A percentile compares a stretch with the other conserved stretches of the same genome.
Conservation (phyloP, 2,888 invertebrate genomes). For the Hemicrepidius hirtus region DNA sequence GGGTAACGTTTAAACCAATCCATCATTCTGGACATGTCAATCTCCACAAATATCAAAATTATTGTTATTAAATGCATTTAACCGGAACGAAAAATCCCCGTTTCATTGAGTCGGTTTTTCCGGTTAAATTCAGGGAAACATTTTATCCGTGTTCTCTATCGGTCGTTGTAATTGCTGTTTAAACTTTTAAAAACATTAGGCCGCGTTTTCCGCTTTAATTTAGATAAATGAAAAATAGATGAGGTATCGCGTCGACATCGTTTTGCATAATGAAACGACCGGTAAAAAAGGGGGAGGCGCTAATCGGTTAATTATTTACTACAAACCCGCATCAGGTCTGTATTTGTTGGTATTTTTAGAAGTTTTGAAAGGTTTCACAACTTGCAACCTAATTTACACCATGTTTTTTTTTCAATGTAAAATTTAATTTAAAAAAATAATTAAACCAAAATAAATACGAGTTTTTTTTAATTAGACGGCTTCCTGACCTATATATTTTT, state of each 20-base stretch:
- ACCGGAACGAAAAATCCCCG: neutral
- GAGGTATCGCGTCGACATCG: constrained; percentile 1
- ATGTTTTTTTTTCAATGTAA: too few relatives aligned
- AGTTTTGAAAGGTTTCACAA: neutral
- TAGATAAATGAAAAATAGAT: constrained; percentile 16
- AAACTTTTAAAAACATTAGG: constrained; percentile 8
- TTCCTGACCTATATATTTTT: too few relatives aligned
- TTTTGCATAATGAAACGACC: constrained; percentile 11
- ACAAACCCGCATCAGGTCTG: neutral
- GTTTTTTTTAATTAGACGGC: too few relatives aligned
- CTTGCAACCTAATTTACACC: too few relatives aligned
- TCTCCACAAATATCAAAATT: neutral
- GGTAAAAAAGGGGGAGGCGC: neutral
- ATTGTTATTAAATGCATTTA: neutral
- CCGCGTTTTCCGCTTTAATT: constrained; percentile 1
- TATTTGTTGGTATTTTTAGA: constrained; percentile 10
- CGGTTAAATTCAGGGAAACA: neutral
- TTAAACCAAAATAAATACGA: too few relatives aligned
- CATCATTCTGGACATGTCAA: neutral
- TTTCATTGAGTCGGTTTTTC: neutral
- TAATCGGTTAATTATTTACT: constrained; percentile 18
- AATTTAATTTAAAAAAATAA: too few relatives aligned
- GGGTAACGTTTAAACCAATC: neutral
- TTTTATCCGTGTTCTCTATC: constrained; percentile 3
- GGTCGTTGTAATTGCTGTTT: constrained; percentile 10